Base-by-base conservation (phyloP, 2,113 vertebrate species). In the Paraplagusia blochii region DNA sequence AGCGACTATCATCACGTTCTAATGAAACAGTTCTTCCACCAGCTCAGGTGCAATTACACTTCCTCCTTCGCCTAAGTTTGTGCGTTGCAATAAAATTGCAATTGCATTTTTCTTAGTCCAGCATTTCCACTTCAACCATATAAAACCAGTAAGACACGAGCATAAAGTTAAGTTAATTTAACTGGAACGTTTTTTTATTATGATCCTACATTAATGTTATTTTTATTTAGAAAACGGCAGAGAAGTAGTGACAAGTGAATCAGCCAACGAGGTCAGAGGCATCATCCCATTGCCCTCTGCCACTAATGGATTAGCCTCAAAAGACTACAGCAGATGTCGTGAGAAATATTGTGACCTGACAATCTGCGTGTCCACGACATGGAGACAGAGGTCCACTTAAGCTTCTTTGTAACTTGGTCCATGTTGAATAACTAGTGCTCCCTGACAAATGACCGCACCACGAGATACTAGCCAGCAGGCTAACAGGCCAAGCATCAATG, bases 401-500 rank as follows among this genome's bases (percentile, higher is more conserved):
- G 51, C 36, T 5, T 44, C 13, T 47, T 48, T 9, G 46, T 10
- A 1, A 9, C 11, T 14, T 11, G 44, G 29, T 3, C 9, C 16
- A 8, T 29, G 8, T n/a, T 4, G 11, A 2, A n/a, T 17, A 53
- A 34, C 34, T 6, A 8, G 44, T 13, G 35, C 13, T 13, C 10
- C 8, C 48, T 51, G 42, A 11, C 44, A 72, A 68, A 77, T 72
- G 81, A 80, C 84, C 72, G 63, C 61, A 60, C 18, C 43, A 40
- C 52, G 8, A 53, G 42, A 43, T 46, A 18, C 66, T 76, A 85
- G 80, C 84, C 42, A 9, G 7, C 18, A 38, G 33, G 86, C 82
- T 81, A 85, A 29, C 63, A 44, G 60, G 36, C 87, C n/a, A 73
- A 64, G 77, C 80, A 73, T 79, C 70, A 19, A 57, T 72, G 29